These are phyloP conservation scores for Verasper variegatus DNA, from an alignment of 2,113 vertebrate species.

Conservation along the genomic window DNA sequence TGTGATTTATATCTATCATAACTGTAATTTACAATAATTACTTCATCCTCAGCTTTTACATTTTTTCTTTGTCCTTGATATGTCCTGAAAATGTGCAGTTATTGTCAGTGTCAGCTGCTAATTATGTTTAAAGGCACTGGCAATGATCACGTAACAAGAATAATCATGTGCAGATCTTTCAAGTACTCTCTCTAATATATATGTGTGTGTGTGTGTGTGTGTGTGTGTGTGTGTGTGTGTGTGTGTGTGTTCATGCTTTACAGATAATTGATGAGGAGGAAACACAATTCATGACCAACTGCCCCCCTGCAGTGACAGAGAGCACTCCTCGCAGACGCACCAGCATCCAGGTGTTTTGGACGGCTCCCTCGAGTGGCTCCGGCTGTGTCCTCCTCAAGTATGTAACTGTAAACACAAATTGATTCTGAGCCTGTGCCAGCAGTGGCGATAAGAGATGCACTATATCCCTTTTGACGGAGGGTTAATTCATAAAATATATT, in stretches of 20 bases:
- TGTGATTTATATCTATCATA: background rate
- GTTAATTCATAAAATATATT: background rate
- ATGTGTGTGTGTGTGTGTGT: constrained; percentile 11
- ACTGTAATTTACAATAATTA: background rate
- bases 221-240: constrained; percentile 16
- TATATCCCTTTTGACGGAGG: background rate
- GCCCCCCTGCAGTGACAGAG: constrained; percentile 95
- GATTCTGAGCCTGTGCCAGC: constrained; percentile 15
- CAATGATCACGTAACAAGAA: constrained; percentile 12
- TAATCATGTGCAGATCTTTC: constrained; percentile 9
- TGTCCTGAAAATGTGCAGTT: constrained; percentile 16
- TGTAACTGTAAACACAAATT: constrained; percentile 76
- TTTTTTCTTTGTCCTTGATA: background rate
- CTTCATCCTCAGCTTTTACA: background rate
- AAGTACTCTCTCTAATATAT: constrained; percentile 11
- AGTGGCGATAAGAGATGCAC: background rate
- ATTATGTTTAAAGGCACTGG: constrained; percentile 32
- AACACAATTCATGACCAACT: constrained; percentile 98
- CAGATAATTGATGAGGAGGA: constrained; percentile 99
- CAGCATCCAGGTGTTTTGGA: constrained; percentile 96
- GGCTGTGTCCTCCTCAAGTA: constrained; percentile 95
- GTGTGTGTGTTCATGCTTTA: constrained; percentile 4
- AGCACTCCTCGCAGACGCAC: constrained; percentile 94
- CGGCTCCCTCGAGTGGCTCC: constrained; percentile 88
- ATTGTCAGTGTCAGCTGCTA: constrained; percentile 15